Conservation (phyloP, 2,888 invertebrate species). For the Drosophila mimica region DNA sequence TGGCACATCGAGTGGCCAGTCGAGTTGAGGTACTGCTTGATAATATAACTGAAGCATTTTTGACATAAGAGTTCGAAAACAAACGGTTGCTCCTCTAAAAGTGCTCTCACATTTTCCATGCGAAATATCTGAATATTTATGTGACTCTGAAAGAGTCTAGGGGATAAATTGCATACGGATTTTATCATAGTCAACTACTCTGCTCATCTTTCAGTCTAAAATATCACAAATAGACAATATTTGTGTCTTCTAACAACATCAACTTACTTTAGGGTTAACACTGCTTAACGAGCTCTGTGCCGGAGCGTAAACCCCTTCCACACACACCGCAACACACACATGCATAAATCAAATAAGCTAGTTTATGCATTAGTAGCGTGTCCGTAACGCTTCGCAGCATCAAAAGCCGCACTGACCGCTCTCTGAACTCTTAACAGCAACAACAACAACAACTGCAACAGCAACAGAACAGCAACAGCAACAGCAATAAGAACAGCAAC, state of each 20-base stretch:
- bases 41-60: slow-evolving; percentile 3
- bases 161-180: background rate
- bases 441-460: background rate
- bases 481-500: background rate
- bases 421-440: slow-evolving; percentile 18
- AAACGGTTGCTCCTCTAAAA: background rate
- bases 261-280: slow-evolving; percentile 2
- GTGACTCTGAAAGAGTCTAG: background rate
- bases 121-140: background rate
- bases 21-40: background rate
- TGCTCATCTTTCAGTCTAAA: background rate
- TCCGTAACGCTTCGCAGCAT: slow-evolving; percentile 28
- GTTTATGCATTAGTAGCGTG: slow-evolving; percentile 30
- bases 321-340: background rate
- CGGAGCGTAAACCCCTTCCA: background rate
- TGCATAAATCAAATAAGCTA: slow-evolving; percentile 41
- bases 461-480: background rate
- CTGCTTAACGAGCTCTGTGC: background rate
- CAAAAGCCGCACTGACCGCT: slow-evolving; percentile 32
- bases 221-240: background rate
- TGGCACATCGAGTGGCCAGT: slow-evolving; percentile 10
- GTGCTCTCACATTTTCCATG: background rate
- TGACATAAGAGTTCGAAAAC: background rate
- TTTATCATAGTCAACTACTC: background rate
- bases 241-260: background rate